Evolutionary conservation across 2,113 vertebrate species (phyloP), one percentile per base, ranked within the genome.

Genomic region (Osmerus eperlanus): DNA sequence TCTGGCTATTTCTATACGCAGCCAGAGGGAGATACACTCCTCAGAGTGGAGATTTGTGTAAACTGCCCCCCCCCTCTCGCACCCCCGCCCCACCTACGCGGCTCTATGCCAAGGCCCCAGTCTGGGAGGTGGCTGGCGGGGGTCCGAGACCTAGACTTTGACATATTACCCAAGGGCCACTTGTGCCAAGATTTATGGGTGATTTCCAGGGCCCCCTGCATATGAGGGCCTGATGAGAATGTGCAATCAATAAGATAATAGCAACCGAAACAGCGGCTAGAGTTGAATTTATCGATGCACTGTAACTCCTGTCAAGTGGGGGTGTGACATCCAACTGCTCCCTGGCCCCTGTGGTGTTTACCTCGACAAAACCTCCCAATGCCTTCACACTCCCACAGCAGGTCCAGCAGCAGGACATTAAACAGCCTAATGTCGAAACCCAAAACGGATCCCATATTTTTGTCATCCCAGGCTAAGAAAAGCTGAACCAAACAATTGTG

Each of bases 221-320:
- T 60, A 75, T 53, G 54, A 68, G 23, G 69, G 29, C 58, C 77
- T 75, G 74, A 79, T 79, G 73, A 79, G 62, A 75, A 79, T 75
- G 74, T 71, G 53, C 54, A 79, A 75, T 79, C 77, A 75, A 79
- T 79, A 79, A 68, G 64, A 79, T 75, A 71, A 79, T 72, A 67
- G 73, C 52, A 15, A 65, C 41, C 65, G 14, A 21, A 71, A 60
- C 51, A 71, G 56, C 68, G 21, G 64, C 47, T 59, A 68, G 55
- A 69, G 52, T 65, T 32, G 64, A 56, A 75, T 75, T 79, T 75
- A 79, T 75, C 66, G 21, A 58, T 19, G 5, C 32, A 14, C 53
- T 29, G 60, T 75, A 72, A 79, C 51, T 79, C 73, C 60, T 72
- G 77, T 14, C 65, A 36, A 55, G 53, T 11, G 2, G 21, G 12